Evolutionary conservation across 1,140 invertebrate genomes (phyloP).

Genomic region (Monomorium pharaonis): DNA sequence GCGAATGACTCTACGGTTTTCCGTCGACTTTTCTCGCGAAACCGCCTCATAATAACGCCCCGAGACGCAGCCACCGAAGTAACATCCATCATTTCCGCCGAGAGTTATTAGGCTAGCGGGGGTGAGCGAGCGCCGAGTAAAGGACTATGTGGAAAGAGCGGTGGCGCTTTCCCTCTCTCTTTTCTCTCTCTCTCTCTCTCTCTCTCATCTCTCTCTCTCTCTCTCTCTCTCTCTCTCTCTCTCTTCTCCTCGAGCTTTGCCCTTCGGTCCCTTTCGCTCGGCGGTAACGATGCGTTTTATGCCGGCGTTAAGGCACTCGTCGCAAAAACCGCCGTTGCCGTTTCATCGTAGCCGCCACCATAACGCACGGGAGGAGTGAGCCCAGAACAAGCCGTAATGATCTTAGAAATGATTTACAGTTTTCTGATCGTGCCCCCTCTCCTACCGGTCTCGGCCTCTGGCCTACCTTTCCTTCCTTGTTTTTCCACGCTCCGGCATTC

Average conservation of each 20-base stretch:
- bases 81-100: slow-evolving; percentile 64
- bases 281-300: slow-evolving; percentile 71
- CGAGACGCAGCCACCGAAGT: slow-evolving; percentile 9
- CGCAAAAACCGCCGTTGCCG: slow-evolving; percentile 63
- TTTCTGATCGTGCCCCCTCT: not conserved
- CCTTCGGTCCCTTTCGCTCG: slow-evolving; percentile 12
- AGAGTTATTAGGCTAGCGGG: slow-evolving; percentile 17
- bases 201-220: no score
- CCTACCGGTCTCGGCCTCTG: no score
- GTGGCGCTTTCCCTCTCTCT: slow-evolving; percentile 19
- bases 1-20: slow-evolving; percentile 66
- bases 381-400: slow-evolving; percentile 61
- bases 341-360: slow-evolving; percentile 36
- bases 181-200: no score
- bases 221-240: not conserved
- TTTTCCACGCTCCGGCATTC: slow-evolving; percentile 34
- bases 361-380: slow-evolving; percentile 1
- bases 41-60: slow-evolving; percentile 48
- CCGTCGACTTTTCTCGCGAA: slow-evolving; percentile 48
- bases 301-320: slow-evolving; percentile 67
- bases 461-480: slow-evolving; percentile 29
- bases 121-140: slow-evolving; percentile 29
- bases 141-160: slow-evolving; percentile 25
- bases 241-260: not conserved
- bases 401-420: slow-evolving; percentile 73